These are phyloP conservation scores for Saturnia pavonia DNA, from an alignment of 2,888 invertebrate species.

Conservation along the genomic window DNA sequence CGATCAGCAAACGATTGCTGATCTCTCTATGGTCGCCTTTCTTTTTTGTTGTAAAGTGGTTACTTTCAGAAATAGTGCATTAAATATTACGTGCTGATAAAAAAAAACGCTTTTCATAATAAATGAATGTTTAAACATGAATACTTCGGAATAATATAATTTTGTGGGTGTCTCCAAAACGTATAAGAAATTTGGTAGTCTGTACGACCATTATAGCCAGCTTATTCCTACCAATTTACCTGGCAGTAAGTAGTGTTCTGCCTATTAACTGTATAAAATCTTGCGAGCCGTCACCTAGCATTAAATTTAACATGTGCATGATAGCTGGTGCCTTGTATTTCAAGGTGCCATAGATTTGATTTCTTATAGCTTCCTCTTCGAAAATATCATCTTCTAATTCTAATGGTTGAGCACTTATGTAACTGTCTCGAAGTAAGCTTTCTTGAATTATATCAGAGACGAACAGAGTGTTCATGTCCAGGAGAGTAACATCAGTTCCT, in stretches of 20 bases:
- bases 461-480: constrained; percentile 65
- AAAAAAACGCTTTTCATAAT: no score
- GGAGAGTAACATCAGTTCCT: constrained; percentile 40
- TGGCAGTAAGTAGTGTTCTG: constrained; percentile 45
- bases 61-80: no score
- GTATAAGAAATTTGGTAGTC: no score
- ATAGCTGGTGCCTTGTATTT: constrained; percentile 66
- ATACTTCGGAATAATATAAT: neutral
- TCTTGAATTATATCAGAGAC: constrained; percentile 69
- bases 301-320: constrained; percentile 54
- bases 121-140: neutral
- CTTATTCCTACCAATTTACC: constrained; percentile 30
- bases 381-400: constrained; percentile 46
- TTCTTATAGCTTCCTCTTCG: constrained; percentile 49
- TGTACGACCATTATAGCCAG: no score
- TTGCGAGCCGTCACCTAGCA: constrained; percentile 43
- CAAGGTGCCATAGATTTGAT: constrained; percentile 49
- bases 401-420: constrained; percentile 40
- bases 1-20: neutral
- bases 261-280: constrained; percentile 57
- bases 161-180: neutral
- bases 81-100: no score
- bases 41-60: neutral
- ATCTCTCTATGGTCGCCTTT: neutral
- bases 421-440: constrained; percentile 57